Percentiles rank a stretch among this genome's conserved stretches.
Conservation (phyloP, 2,113 vertebrate species). For the Seriola dumerili region DNA sequence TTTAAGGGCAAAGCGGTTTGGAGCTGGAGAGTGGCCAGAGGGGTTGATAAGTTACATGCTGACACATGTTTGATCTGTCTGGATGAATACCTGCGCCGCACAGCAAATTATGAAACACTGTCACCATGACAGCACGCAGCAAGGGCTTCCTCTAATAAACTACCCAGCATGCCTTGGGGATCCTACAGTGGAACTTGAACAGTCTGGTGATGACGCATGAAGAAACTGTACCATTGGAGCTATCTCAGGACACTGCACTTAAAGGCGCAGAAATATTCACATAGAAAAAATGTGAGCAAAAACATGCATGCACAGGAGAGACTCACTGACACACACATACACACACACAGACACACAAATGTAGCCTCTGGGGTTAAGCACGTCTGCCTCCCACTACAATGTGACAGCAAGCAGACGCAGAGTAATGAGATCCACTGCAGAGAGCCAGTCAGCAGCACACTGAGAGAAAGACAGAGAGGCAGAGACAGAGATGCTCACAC, state of each 20-base stretch:
- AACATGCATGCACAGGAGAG: constrained; percentile 4
- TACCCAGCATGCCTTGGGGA: constrained; percentile 68
- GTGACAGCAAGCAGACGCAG: constrained; percentile 77
- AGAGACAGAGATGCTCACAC: constrained; percentile 59
- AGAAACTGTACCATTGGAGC: neutral
- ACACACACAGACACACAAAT: constrained; percentile 55
- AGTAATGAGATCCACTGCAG: constrained; percentile 78
- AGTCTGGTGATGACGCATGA: constrained; percentile 28
- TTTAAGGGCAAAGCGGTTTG: constrained; percentile 49
- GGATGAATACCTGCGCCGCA: constrained; percentile 53
- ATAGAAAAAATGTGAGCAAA: constrained; percentile 6
- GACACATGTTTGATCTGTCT: constrained; percentile 63
- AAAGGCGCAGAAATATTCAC: constrained; percentile 22
- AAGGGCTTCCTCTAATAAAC: constrained; percentile 70
- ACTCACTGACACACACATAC: constrained; percentile 8
- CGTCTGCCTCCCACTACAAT: constrained; percentile 67
- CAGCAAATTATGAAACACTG: constrained; percentile 70
- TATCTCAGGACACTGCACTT: constrained; percentile 26
- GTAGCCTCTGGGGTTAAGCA: constrained; percentile 71
- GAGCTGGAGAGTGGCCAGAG: constrained; percentile 55
- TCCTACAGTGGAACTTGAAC: constrained; percentile 39
- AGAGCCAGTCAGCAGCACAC: constrained; percentile 71
- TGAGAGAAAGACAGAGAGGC: constrained; percentile 49
- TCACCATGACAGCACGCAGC: constrained; percentile 47
- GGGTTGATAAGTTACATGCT: constrained; percentile 54